phyloP scores from a whole-genome alignment of 37 sponge, comb jelly and placozoan genomes.

The Cladorhizidae sp. region DNA sequence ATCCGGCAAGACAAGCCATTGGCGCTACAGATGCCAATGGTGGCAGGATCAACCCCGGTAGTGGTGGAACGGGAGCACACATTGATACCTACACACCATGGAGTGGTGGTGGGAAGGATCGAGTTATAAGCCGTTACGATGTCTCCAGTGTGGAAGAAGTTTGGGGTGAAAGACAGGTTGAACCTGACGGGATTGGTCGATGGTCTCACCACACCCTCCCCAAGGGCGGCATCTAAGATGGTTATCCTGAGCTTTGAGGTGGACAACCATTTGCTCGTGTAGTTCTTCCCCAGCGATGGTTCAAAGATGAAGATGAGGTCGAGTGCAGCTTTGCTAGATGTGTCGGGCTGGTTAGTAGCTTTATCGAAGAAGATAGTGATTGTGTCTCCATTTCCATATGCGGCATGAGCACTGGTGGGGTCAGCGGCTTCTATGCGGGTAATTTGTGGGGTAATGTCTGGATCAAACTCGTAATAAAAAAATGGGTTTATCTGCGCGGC shows the following conservation, averaged over 20 bases:
- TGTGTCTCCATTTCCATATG: slow-evolving; percentile 67
- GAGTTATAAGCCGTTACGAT: slow-evolving; percentile 18
- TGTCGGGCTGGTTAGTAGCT: slow-evolving; percentile 65
- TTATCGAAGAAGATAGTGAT: slow-evolving; percentile 72
- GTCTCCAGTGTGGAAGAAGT: slow-evolving; percentile 43
- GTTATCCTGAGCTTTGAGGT: slow-evolving; percentile 56
- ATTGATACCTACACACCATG: slow-evolving; percentile 82
- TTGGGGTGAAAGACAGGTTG: slow-evolving; percentile 60
- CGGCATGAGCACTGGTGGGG: slow-evolving; percentile 47
- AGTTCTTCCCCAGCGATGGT: slow-evolving; percentile 68
- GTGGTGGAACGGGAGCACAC: slow-evolving; percentile 52
- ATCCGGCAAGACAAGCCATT: slow-evolving; percentile 77
- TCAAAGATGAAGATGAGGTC: slow-evolving; percentile 70
- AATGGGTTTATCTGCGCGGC: slow-evolving; percentile 1
- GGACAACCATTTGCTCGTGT: slow-evolving; percentile 72
- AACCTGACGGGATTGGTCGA: slow-evolving; percentile 6
- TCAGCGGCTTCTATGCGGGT: slow-evolving; percentile 56
- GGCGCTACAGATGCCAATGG: slow-evolving; percentile 75
- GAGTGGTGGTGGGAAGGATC: slow-evolving; percentile 42
- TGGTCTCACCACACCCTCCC: background rate
- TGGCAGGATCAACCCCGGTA: background rate
- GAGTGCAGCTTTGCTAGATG: slow-evolving; percentile 58
- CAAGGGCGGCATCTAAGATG: slow-evolving; percentile 40
- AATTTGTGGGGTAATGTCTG: slow-evolving; percentile 67
- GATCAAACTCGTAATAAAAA: slow-evolving; percentile 57